Base-by-base conservation (phyloP, 2,888 invertebrate genomes). In the Pterostichus niger region DNA sequence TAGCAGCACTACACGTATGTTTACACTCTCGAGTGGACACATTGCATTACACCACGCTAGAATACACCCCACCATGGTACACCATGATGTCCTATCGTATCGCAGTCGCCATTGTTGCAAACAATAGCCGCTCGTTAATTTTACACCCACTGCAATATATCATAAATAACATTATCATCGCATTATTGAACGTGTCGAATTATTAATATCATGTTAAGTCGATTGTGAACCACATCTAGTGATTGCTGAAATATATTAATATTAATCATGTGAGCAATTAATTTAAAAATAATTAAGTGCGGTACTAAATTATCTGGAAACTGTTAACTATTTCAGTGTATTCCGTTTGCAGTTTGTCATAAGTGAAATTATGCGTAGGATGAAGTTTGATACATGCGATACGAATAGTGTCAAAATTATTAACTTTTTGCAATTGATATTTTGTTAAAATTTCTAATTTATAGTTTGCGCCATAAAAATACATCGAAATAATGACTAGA, bases 121-220 rank as follows among this genome's bases (percentile, higher is more conserved):
- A 81, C 81, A 81, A 81, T 81, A 71, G 73, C 35, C 49, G 81
- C 24, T 49, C 81, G 81, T 81, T 81, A 81, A 81, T 80, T 80
- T 80, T 40, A 54, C 68, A 10, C 68, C 31, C 56, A 44, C 68
- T 17, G 44, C 68, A 15, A 15, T 71, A 44, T 71, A 71, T 71
- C 71, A 71, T 81, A 81, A 81, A 81, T 81, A 81, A 81, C 56
- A 73, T 81, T 81, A 81, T 71, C 81, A 31, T 52, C 73, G 71
- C 81, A 54, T 71, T 81, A 81, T 81, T 81, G 81, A 35, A 71
- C 71, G 52, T 56, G 71, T 81, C 81, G 54, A 81, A 73, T 49
- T 81, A 81, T 81, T 81, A 81, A 71, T 81, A 71, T 56, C 73
- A 35, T 73, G 73, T 46, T 80, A 52, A 68, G 64, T 68, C 68